Evolutionary conservation across 2,797 vertebrate species (phyloP).

Genomic region (Crocodylus rhombifer): DNA sequence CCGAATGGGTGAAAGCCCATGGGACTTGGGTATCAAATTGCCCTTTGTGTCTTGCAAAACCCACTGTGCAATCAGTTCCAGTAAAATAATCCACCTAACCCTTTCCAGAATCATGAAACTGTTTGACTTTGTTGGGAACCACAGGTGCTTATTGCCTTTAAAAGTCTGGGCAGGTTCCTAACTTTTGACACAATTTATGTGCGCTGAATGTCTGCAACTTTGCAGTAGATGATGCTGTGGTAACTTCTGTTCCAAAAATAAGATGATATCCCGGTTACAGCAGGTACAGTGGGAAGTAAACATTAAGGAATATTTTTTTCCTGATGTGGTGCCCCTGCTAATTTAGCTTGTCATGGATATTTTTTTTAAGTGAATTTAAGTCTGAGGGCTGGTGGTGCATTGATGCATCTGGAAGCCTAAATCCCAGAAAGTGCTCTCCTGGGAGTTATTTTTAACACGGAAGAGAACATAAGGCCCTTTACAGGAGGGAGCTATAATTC

Average conservation of each 20-base stretch:
- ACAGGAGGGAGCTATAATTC: neutral
- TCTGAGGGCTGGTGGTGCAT: slow-evolving; percentile 21
- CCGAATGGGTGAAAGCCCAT: neutral
- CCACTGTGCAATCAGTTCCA: neutral
- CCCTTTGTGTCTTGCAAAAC: neutral
- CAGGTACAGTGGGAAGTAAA: slow-evolving; percentile 4
- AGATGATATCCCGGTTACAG: slow-evolving; percentile 6
- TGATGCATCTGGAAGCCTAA: neutral
- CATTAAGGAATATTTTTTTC: slow-evolving; percentile 2
- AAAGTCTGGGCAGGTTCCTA: slow-evolving; percentile 8
- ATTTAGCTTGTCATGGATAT: slow-evolving; percentile 22
- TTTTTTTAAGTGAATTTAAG: slow-evolving; percentile 56
- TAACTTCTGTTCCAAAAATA: slow-evolving; percentile 18
- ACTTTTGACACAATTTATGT: neutral
- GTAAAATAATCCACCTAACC: rapidly evolving
- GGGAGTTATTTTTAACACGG: neutral
- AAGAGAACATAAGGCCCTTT: neutral
- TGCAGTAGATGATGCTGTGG: slow-evolving; percentile 1
- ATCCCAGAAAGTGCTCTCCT: neutral
- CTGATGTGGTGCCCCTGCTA: slow-evolving; percentile 8
- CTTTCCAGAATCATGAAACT: neutral
- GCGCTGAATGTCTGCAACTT: neutral
- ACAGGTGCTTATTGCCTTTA: neutral
- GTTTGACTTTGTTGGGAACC: neutral
- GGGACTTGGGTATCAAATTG: neutral